These are phyloP conservation scores for Drosophila helvetica DNA, from an alignment of 2,888 invertebrate species.

Conservation along the genomic window DNA sequence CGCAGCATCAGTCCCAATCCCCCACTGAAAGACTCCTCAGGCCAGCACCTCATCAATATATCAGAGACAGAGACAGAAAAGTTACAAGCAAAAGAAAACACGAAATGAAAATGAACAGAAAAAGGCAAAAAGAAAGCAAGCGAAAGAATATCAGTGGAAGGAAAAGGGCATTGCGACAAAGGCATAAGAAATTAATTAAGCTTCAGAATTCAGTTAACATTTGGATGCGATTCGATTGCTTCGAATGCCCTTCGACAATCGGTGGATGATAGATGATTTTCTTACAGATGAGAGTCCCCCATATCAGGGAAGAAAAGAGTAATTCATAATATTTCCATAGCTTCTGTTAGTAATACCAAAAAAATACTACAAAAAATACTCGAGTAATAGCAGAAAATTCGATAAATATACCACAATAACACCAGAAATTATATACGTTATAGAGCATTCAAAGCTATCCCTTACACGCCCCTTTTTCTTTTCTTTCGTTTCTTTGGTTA, in stretches of 20 bases:
- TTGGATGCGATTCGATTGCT: conserved; percentile 6
- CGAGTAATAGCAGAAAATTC: no score
- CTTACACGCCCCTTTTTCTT: not conserved
- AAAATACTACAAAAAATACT: no score
- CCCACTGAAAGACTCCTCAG: not conserved
- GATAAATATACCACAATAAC: no score
- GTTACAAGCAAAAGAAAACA: not conserved
- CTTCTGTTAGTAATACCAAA: no score
- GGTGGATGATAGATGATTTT: no score
- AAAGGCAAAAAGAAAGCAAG: not conserved
- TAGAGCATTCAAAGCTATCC: conserved; percentile 6
- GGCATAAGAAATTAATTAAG: conserved; percentile 62
- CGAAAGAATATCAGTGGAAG: not conserved
- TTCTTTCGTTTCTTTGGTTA: not conserved
- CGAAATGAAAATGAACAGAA: conserved; percentile 19
- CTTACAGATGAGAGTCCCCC: not conserved
- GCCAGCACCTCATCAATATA: conserved; percentile 22
- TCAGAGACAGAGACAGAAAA: conserved; percentile 11
- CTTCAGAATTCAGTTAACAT: conserved; percentile 13
- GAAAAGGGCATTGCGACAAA: conserved; percentile 17
- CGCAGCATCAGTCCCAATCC: not conserved
- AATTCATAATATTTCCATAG: no score
- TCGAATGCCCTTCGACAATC: not conserved
- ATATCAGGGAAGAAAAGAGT: no score
- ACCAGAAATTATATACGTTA: not conserved